Evolutionary conservation across 2,888 invertebrate species (phyloP).

Genomic region (Charanyca ferruginea): DNA sequence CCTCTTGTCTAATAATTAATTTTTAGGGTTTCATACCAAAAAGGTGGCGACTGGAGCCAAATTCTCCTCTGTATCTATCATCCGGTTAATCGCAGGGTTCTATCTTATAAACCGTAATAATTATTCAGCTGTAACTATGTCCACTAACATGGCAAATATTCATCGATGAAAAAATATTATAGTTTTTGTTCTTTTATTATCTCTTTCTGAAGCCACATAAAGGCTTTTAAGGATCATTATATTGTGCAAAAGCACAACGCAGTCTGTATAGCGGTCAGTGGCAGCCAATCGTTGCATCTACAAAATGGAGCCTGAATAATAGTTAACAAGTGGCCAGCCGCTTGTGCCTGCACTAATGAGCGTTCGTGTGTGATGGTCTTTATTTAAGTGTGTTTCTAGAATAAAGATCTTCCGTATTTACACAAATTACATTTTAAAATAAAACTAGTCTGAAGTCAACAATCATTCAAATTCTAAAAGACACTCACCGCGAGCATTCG

Average conservation of each 20-base stretch:
- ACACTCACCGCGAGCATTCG: too few species aligned
- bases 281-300: constrained; percentile 12
- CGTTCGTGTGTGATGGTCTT: constrained; percentile 1
- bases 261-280: background rate
- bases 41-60: background rate
- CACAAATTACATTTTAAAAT: background rate
- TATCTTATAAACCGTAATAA: too few species aligned
- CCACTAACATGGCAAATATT: too few species aligned
- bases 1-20: too few species aligned
- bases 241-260: constrained; percentile 7
- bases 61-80: too few species aligned
- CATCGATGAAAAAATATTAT: too few species aligned
- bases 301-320: constrained; percentile 20
- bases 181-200: background rate
- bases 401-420: background rate
- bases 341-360: constrained; percentile 21
- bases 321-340: constrained; percentile 27
- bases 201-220: background rate
- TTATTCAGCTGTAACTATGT: too few species aligned
- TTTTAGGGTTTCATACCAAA: background rate
- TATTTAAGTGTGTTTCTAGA: background rate
- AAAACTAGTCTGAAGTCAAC: too few species aligned
- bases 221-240: background rate
- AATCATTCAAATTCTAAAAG: too few species aligned
- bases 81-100: too few species aligned